Percentiles rank a stretch among this genome's conserved stretches.
Conservation (phyloP, 2,113 vertebrate genomes). For the Dryoscopus gambensis region DNA sequence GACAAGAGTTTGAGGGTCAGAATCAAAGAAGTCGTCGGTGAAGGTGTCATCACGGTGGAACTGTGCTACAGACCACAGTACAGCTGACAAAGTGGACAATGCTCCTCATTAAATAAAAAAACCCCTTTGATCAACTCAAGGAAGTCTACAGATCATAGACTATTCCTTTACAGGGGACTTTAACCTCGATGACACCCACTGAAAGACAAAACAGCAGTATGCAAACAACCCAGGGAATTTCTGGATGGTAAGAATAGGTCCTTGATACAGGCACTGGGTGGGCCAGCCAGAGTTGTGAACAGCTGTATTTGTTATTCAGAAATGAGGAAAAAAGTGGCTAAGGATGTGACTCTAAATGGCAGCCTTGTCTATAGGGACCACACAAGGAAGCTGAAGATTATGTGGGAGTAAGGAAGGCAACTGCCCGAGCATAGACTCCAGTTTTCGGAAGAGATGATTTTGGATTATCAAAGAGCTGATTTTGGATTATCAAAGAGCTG, state of each 20-base stretch:
- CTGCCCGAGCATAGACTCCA: not conserved
- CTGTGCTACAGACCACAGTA: not conserved
- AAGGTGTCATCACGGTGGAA: not conserved
- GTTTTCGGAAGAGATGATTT: not conserved
- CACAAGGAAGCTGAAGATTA: not conserved
- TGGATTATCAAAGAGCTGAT: not conserved
- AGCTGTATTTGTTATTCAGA: not conserved
- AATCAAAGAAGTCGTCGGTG: not conserved
- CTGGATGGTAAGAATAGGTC: not conserved
- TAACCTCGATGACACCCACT: not conserved
- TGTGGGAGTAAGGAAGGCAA: not conserved
- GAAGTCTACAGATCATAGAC: not conserved
- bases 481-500: not conserved
- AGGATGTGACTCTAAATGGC: too few species aligned
- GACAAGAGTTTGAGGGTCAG: not conserved
- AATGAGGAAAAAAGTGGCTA: not conserved
- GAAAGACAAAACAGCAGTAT: not conserved
- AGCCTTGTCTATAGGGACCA: not conserved
- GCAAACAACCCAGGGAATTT: not conserved
- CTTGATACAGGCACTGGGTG: not conserved
- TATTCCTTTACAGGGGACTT: not conserved
- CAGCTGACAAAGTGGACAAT: not conserved
- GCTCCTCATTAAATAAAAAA: not conserved
- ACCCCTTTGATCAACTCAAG: not conserved
- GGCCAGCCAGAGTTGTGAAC: not conserved